These are phyloP conservation scores for Amphimedon queenslandica DNA, from an alignment of 37 sponge, comb jelly and placozoan species.

Conservation along the genomic window DNA sequence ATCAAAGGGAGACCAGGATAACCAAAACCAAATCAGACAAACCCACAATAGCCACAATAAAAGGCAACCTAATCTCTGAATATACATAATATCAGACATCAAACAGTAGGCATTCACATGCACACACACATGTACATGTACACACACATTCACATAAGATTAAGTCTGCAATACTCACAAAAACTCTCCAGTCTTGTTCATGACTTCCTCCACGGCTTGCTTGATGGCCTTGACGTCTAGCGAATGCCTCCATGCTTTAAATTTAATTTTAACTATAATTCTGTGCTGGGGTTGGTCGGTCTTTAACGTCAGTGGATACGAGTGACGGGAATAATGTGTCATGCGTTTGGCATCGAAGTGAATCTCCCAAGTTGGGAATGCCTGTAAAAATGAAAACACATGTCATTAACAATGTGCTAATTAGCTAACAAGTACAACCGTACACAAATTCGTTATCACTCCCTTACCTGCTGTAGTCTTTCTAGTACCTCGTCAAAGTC, in stretches of 20 bases:
- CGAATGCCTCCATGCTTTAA: not conserved
- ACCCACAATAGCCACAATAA: no score
- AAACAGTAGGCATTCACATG: not conserved
- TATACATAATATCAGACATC: no score
- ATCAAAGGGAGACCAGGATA: no score
- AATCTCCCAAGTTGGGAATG: not conserved
- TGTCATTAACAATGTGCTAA: no score
- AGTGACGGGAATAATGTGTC: not conserved
- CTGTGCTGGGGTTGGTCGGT: not conserved
- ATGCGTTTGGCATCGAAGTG: not conserved
- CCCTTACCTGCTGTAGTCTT: not conserved
- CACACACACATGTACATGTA: not conserved
- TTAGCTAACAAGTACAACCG: no score
- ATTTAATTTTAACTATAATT: conserved; percentile 8
- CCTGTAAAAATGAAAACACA: not conserved
- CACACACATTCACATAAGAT: no score
- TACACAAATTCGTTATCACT: not conserved
- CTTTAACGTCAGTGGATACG: not conserved
- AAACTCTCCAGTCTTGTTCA: conserved; percentile 7
- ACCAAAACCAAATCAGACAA: no score
- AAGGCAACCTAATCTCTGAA: no score
- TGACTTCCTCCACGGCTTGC: conserved; percentile 6
- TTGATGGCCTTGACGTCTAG: not conserved
- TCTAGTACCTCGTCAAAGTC: conserved; percentile 6
- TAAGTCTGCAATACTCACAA: no score